Evolutionary conservation across 1,140 invertebrate genomes (phyloP), one percentile per base, ranked within the genome.

Genomic region (Teleopsis dalmanni): DNA sequence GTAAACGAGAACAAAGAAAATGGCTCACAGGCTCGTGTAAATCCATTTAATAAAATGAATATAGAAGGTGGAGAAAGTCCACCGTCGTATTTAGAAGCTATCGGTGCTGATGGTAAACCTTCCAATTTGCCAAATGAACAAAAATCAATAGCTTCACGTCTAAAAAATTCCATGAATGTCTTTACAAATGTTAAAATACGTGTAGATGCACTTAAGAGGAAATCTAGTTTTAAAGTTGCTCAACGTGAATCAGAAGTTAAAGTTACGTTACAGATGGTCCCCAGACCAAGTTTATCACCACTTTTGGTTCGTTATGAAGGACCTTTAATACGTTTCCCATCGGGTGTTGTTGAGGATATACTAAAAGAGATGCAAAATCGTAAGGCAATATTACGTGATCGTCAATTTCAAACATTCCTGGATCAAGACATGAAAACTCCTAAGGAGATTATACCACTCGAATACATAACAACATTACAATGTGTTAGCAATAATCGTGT

Each of bases 401-500:
- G 75, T 13, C 76, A 77, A 52, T 70, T 81, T 16, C 70, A 70
- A 31, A 74, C 76, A 50, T 77, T 72, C 44, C 46, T 71, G 8
- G 77, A 81, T 54, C 77, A 77, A 54, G 74, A 71, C 48, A 72
- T 76, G 72, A 71, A 71, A 44, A 71, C 72, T 0, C 51, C 69
- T 14, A 80, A 81, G 53, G 81, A 83, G 60, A 58, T 73, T 31
- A 75, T 83, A 57, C 62, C 75, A 7, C 62, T 82, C 29, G 72
- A 79, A 7, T 66, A 60, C 26, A 74, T 81, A 14, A 71, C 81
- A 4, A 83, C 80, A 52, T 59, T 84, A 48, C 80, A 82, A 64
- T 71, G 79, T 47, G 70, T 83, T 22, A 74, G 76, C 56, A 81
- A 82, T 57, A 73, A 75, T 43, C 81, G 81, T 63, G 75, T 72